Conservation (phyloP, 2,797 vertebrate genomes). For the Cephalopachus bancanus region DNA sequence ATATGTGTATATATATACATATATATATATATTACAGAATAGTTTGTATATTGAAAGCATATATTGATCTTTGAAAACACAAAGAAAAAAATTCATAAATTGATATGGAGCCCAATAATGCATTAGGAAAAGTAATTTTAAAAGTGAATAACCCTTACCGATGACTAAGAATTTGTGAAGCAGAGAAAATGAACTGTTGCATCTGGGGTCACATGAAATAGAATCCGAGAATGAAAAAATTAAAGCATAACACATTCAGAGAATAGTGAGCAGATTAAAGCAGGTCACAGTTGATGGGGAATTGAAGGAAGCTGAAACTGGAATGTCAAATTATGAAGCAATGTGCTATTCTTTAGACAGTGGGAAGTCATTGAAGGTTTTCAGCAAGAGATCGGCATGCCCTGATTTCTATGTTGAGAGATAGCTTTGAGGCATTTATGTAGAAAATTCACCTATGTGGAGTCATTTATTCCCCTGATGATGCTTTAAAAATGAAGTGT, state of each 20-base stretch:
- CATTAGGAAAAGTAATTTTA: not conserved
- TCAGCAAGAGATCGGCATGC: not conserved
- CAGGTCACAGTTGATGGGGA: not conserved
- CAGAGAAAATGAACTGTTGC: not conserved
- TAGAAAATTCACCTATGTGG: conserved; percentile 60
- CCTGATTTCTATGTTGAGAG: conserved; percentile 49
- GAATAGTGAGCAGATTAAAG: not conserved
- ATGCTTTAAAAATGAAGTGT: conserved; percentile 60
- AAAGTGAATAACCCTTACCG: not conserved
- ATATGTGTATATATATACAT: no score
- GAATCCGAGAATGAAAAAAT: conserved; percentile 17
- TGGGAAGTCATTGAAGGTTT: conserved; percentile 7
- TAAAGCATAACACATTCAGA: not conserved
- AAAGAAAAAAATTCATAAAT: not conserved
- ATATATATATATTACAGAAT: no score
- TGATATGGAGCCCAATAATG: not conserved
- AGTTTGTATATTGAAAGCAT: conserved; percentile 6
- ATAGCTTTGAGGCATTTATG: conserved; percentile 47
- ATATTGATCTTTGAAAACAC: not conserved
- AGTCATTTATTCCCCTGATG: conserved; percentile 56
- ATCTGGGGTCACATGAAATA: not conserved
- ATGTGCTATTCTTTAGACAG: conserved; percentile 25
- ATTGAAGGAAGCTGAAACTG: not conserved
- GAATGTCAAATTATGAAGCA: not conserved
- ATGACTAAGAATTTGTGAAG: not conserved